phyloP scores from a whole-genome alignment of 2,113 vertebrate genomes.

The Pygoscelis adeliae region DNA sequence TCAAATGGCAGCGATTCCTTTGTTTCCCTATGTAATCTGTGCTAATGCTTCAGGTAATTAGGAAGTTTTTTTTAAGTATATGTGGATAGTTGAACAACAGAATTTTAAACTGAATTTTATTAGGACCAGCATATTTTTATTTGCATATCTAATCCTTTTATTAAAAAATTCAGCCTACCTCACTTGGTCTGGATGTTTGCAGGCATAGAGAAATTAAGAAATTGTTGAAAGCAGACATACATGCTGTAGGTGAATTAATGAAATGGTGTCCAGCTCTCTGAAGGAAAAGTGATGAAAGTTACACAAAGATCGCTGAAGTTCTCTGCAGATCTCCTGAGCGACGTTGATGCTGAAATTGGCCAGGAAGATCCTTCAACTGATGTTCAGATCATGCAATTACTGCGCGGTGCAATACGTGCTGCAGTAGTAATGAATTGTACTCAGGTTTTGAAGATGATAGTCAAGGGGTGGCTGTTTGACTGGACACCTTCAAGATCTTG shows the following conservation, averaged over 20 bases:
- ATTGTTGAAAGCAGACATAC: neutral
- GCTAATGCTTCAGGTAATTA: neutral
- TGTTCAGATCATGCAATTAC: neutral
- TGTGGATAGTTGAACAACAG: neutral
- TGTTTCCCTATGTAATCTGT: neutral
- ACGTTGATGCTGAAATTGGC: neutral
- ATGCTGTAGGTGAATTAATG: neutral
- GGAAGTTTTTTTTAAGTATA: neutral
- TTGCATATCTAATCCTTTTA: neutral
- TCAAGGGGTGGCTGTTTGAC: neutral
- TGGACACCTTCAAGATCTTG: neutral
- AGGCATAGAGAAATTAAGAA: neutral
- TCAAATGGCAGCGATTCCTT: neutral
- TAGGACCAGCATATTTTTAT: neutral
- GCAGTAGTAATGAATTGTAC: neutral
- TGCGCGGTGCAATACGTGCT: rapidly evolving
- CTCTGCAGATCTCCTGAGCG: neutral
- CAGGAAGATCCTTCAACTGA: neutral
- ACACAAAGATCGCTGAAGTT: neutral
- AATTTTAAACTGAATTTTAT: neutral
- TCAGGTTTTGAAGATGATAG: neutral
- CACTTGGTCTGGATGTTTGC: neutral
- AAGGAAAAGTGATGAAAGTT: neutral
- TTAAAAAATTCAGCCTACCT: neutral
- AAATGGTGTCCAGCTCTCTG: neutral